phyloP scores from a whole-genome alignment of 2,113 vertebrate species.

The Chroicocephalus ridibundus region DNA sequence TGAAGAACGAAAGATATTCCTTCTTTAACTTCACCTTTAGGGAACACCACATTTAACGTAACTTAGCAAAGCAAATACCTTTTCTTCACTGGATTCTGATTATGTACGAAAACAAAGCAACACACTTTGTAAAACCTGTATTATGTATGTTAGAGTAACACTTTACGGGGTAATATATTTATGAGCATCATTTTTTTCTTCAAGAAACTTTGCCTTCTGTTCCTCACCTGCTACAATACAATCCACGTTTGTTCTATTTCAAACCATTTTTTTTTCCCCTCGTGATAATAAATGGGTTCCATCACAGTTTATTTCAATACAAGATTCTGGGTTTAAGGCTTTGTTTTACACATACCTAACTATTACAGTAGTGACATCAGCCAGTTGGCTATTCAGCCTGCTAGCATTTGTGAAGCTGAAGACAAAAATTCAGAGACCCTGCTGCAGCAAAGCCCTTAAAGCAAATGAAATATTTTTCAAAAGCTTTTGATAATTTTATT shows the following conservation, averaged over 20 bases:
- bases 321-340: background rate
- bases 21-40: background rate
- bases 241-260: rapidly evolving
- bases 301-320: background rate
- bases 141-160: rapidly evolving
- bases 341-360: background rate
- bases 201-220: background rate
- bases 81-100: background rate
- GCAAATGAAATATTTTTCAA: background rate
- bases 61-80: rapidly evolving
- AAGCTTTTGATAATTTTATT: background rate
- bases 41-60: background rate
- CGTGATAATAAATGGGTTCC: background rate
- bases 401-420: background rate
- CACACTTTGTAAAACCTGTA: rapidly evolving
- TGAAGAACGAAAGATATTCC: background rate
- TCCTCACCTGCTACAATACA: background rate
- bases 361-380: rapidly evolving
- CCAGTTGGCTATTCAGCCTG: background rate
- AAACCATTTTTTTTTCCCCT: background rate
- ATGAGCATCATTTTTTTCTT: background rate
- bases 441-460: background rate
- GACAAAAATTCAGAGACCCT: background rate
- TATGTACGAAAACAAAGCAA: background rate
- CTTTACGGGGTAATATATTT: rapidly evolving